Conservation (phyloP, 2,113 vertebrate species). For the Muscicapa adusta region DNA sequence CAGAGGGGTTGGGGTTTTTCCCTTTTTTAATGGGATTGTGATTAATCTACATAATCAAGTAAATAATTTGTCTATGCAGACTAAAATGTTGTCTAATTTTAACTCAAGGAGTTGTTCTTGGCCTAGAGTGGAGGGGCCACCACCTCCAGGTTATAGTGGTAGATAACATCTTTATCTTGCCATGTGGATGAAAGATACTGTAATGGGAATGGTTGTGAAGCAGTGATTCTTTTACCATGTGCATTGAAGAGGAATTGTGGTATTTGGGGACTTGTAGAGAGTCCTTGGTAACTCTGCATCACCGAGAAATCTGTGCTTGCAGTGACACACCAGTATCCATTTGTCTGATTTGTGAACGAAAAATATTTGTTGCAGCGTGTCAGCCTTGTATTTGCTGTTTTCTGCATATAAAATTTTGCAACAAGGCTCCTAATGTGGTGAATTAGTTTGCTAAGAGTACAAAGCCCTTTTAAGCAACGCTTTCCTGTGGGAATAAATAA, state of each 20-base stretch:
- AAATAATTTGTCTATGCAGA: background rate
- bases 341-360: background rate
- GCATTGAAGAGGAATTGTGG: background rate
- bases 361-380: background rate
- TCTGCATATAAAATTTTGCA: background rate
- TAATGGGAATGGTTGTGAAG: background rate
- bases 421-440: background rate
- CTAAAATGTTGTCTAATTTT: background rate
- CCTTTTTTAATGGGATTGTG: accelerated
- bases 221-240: background rate
- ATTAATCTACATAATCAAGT: background rate
- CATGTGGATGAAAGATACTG: background rate
- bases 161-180: background rate
- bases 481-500: background rate
- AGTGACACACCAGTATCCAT: background rate
- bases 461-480: background rate
- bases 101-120: background rate
- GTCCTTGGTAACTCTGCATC: background rate
- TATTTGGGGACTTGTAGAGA: background rate
- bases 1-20: accelerated
- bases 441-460: background rate
- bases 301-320: background rate
- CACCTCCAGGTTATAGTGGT: background rate
- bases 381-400: background rate
- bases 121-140: background rate